These are phyloP conservation scores for Clarias laeviceps DNA, from an alignment of 2,797 vertebrate genomes.

Conservation along the genomic window DNA sequence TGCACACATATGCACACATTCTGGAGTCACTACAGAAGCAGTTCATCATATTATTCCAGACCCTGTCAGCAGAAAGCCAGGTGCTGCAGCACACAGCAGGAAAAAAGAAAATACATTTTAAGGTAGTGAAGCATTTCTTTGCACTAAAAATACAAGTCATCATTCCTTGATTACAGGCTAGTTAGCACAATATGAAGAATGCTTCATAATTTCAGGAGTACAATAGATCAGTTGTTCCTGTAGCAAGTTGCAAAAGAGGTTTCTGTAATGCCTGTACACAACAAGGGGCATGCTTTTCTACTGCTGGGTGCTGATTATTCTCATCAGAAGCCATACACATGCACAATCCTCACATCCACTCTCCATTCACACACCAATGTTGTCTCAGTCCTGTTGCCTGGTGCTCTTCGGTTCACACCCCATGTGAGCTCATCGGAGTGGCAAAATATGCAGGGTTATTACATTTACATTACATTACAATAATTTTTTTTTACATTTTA, in stretches of 20 bases:
- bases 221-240: neutral
- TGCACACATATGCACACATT: constrained; percentile 6
- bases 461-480: neutral
- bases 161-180: neutral
- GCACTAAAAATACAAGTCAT: neutral
- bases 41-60: constrained; percentile 16
- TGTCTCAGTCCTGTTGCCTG: neutral
- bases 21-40: neutral
- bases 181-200: neutral
- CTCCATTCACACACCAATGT: neutral
- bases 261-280: neutral
- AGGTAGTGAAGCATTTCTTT: neutral
- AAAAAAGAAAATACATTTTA: neutral
- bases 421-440: neutral
- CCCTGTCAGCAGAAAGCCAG: constrained; percentile 19
- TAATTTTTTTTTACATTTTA: neutral
- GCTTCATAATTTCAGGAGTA: neutral
- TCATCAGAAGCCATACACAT: neutral
- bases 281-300: neutral
- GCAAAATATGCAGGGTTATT: neutral
- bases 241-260: neutral
- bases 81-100: neutral
- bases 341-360: neutral
- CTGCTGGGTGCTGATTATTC: neutral
- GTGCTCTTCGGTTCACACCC: neutral